phyloP scores from a whole-genome alignment of 2,888 invertebrate species.

The Eilema caniola region DNA sequence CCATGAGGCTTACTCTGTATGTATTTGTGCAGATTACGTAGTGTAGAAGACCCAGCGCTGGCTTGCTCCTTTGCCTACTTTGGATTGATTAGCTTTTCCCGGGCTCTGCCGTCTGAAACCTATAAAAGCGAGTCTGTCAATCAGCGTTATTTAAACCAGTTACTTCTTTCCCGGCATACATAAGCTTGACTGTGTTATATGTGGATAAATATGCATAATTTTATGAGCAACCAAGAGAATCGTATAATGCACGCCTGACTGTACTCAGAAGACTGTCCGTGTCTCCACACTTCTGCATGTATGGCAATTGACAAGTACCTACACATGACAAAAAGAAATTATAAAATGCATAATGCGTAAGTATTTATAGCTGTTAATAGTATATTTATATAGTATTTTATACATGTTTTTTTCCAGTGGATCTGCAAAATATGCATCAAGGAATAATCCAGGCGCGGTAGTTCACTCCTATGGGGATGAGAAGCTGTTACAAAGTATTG shows the following conservation, averaged over 20 bases:
- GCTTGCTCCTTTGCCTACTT: background rate
- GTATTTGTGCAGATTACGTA: background rate
- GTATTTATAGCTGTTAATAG: too few relatives aligned
- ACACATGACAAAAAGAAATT: too few relatives aligned
- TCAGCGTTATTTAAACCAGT: background rate
- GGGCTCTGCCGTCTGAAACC: too few relatives aligned
- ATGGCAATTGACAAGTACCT: too few relatives aligned
- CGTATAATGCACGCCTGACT: too few relatives aligned
- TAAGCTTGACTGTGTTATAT: too few relatives aligned
- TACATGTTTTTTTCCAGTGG: conserved; percentile 61
- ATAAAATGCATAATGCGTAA: background rate
- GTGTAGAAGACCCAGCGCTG: background rate
- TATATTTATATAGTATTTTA: too few relatives aligned
- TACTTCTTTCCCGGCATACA: background rate
- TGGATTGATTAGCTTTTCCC: background rate
- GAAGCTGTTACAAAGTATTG: conserved; percentile 73
- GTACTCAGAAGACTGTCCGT: too few relatives aligned
- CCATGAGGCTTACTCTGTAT: background rate
- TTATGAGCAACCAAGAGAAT: too few relatives aligned
- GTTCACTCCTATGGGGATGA: conserved; percentile 88
- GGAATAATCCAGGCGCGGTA: conserved; percentile 88
- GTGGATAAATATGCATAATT: too few relatives aligned
- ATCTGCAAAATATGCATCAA: conserved; percentile 76
- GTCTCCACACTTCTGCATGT: too few relatives aligned
- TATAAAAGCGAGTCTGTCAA: too few relatives aligned